These are phyloP conservation scores for Drosophila littoralis DNA, from an alignment of 1,140 invertebrate genomes.

Conservation along the genomic window DNA sequence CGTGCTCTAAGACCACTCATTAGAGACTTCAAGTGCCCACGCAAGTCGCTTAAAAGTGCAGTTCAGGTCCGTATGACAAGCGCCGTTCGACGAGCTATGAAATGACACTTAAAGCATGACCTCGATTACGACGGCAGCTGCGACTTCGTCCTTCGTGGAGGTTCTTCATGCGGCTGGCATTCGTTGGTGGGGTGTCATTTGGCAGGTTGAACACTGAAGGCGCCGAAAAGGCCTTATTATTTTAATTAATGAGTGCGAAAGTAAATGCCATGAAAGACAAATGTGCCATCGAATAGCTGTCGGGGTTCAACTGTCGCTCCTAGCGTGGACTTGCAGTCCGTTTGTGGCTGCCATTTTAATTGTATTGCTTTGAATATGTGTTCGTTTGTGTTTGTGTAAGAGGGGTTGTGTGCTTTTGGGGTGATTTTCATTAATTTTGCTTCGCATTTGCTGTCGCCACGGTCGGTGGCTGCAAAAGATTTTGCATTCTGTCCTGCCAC, in stretches of 20 bases:
- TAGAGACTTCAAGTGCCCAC: slow-evolving; percentile 53
- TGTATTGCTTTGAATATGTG: slow-evolving; percentile 54
- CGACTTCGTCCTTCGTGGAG: slow-evolving; percentile 22
- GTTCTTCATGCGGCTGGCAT: neutral
- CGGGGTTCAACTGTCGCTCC: slow-evolving; percentile 28
- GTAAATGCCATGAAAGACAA: slow-evolving; percentile 81
- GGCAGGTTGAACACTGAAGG: slow-evolving; percentile 76
- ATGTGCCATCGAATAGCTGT: slow-evolving; percentile 36
- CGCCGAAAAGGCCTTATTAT: slow-evolving; percentile 82
- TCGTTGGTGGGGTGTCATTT: slow-evolving; percentile 35
- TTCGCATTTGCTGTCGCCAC: slow-evolving; percentile 72
- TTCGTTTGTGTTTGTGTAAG: slow-evolving; percentile 6
- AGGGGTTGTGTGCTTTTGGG: slow-evolving; percentile 24
- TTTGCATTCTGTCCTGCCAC: slow-evolving; percentile 66
- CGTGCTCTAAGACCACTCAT: slow-evolving; percentile 57
- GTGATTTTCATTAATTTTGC: slow-evolving; percentile 79
- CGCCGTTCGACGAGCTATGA: slow-evolving; percentile 42
- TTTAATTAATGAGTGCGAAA: slow-evolving; percentile 82
- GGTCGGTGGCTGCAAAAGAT: slow-evolving; percentile 36
- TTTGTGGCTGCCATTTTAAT: slow-evolving; percentile 79
- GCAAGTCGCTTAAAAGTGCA: slow-evolving; percentile 57
- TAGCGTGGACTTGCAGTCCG: slow-evolving; percentile 62
- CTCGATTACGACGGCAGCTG: neutral
- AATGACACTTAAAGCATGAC: slow-evolving; percentile 48
- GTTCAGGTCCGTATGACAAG: slow-evolving; percentile 14